These are phyloP conservation scores for Petrosia ficiformis DNA, from an alignment of 37 sponge, comb jelly and placozoan genomes.

Conservation along the genomic window DNA sequence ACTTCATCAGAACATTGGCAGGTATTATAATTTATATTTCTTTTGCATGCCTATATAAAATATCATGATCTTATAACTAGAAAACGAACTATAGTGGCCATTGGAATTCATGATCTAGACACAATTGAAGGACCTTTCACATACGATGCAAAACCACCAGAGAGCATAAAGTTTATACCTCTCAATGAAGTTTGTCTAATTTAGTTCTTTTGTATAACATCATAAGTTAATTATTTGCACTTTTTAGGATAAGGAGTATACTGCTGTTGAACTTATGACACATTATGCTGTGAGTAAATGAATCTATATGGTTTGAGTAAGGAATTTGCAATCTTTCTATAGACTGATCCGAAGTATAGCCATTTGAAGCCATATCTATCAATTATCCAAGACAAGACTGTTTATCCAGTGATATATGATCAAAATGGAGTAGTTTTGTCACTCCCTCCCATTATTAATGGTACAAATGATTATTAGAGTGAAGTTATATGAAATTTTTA, in stretches of 20 bases:
- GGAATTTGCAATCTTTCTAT: no score
- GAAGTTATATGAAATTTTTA: no score
- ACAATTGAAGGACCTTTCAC: constrained; percentile 79
- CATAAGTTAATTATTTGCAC: no score
- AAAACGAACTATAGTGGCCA: constrained; percentile 66
- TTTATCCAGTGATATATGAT: constrained; percentile 81
- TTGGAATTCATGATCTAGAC: constrained; percentile 82
- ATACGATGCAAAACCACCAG: constrained; percentile 73
- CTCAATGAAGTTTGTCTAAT: constrained; percentile 63
- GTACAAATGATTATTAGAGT: no score
- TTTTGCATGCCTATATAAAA: no score
- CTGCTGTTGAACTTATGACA: constrained; percentile 2
- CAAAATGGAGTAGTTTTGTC: constrained; percentile 77
- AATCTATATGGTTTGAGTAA: no score
- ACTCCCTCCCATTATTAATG: constrained; percentile 82
- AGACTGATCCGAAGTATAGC: no score
- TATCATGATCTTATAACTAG: no score
- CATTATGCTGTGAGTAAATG: background rate
- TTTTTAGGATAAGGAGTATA: background rate
- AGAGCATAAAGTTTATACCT: constrained; percentile 64
- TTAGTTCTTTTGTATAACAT: no score
- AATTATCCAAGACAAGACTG: constrained; percentile 62
- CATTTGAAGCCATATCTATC: constrained; percentile 71
- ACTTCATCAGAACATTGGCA: constrained; percentile 80
- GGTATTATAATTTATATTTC: constrained; percentile 36